A percentile compares a stretch with the other conserved stretches of the same genome.
These are phyloP conservation scores for Nothura maculosa DNA, from an alignment of 2,797 vertebrate species.

Conservation along the genomic window DNA sequence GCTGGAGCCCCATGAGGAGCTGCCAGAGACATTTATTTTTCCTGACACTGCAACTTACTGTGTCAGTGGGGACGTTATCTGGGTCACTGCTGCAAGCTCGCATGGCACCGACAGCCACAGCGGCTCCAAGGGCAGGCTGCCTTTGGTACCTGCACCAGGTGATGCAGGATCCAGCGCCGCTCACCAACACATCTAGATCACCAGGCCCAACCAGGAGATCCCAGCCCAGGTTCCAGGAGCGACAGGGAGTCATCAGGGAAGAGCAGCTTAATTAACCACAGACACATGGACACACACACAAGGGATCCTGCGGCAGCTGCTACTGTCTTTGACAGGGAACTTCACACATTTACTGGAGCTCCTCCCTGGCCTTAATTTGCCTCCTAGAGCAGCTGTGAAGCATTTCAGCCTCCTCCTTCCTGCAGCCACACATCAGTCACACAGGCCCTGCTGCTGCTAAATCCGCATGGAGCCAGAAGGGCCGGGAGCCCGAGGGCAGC, in stretches of 20 bases:
- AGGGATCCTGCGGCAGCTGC: not conserved
- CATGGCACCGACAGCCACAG: not conserved
- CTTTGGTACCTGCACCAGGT: not conserved
- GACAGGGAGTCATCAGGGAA: not conserved
- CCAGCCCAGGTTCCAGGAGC: not conserved
- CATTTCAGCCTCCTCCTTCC: not conserved
- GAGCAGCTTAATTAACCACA: not conserved
- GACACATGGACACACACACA: not conserved
- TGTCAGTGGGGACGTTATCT: constrained; percentile 70
- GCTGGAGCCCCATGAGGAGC: constrained; percentile 55
- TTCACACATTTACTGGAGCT: accelerated
- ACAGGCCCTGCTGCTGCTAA: not conserved
- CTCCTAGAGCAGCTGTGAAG: accelerated
- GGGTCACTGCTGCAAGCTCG: constrained; percentile 55
- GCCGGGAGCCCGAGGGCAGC: not conserved
- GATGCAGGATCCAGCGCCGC: not conserved
- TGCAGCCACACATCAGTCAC: not conserved
- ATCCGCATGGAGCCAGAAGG: not conserved
- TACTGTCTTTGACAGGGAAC: not conserved
- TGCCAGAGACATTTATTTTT: constrained; percentile 63
- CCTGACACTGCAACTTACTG: constrained; percentile 66
- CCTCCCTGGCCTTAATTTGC: not conserved
- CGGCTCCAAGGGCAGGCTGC: constrained; percentile 15
- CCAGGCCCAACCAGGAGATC: not conserved
- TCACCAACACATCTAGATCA: not conserved